A percentile compares a stretch with the other conserved stretches of the same genome.
phyloP scores from a whole-genome alignment of 1,140 invertebrate genomes.

The Chrysomallon squamiferum region DNA sequence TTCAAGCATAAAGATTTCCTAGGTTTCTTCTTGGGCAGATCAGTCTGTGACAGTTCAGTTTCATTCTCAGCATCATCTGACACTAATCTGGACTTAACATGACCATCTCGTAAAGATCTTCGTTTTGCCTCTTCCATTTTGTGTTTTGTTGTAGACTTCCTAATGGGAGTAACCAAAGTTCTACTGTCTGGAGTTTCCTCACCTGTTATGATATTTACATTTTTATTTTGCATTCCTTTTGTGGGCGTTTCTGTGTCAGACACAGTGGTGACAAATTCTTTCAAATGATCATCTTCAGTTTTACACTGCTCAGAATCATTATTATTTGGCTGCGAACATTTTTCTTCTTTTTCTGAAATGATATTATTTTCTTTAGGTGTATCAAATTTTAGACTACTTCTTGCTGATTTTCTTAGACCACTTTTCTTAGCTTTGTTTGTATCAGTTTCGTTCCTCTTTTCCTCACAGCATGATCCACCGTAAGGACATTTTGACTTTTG shows the following conservation, averaged over 20 bases:
- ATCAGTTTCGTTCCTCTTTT: neutral
- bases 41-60: conserved; percentile 9
- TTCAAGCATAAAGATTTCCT: too few relatives aligned
- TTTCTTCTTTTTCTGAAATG: neutral
- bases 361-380: neutral
- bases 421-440: neutral
- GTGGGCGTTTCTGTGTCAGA: neutral
- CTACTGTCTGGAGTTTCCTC: conserved; percentile 37
- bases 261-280: too few relatives aligned
- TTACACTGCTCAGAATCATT: too few relatives aligned
- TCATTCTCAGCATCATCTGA: neutral
- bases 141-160: conserved; percentile 39
- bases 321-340: too few relatives aligned
- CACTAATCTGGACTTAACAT: neutral
- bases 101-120: conserved; percentile 1
- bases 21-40: conserved; percentile 2
- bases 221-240: conserved; percentile 7
- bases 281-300: too few relatives aligned
- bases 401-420: conserved; percentile 1
- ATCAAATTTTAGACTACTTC: neutral
- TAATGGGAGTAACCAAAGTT: conserved; percentile 8
- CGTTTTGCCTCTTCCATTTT: conserved; percentile 32
- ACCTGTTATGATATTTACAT: conserved; percentile 3
- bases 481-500: neutral
- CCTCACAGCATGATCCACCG: neutral